Base-by-base conservation (phyloP, 1,140 invertebrate species). In the Drosophila pandora region DNA sequence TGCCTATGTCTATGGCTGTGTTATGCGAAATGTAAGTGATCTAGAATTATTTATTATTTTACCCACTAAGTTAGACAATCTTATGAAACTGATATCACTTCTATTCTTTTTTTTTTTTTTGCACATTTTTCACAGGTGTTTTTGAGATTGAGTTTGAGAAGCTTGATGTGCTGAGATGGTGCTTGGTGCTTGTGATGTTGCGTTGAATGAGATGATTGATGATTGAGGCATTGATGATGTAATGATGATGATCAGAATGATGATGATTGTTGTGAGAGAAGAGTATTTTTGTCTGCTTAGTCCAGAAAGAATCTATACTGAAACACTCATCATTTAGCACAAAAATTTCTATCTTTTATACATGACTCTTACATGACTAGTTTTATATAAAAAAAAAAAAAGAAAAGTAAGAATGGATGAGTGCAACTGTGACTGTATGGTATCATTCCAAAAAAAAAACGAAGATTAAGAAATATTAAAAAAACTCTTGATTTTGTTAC, bases 21-120 rank as follows among this genome's bases (percentile, higher is more conserved):
- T 41, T 78, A 71, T 78, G 56, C 63, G 45, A 87, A 69, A 88
- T 64, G 82, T 87, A 87, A 87, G 82, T 87, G 70, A 74, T 39
- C 59, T 64, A 61, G 61, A 79, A 70, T 10, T 17, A 17, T 17
- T 17, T 17, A 28, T 58, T 39, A 65, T 48, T 34, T 47, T 21
- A 78, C 23, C 59, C 17, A 49, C 25, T 59, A 56, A 69, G 25
- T 41, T 69, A 78, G 56, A 48, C 57, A 60, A 45, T 37, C 28
- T 17, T 58, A 13, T 43, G 54, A 50, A 17, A 17, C 17, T 39
- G 34, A 37, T 37, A n/a, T 37, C 17, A 28, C 9, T 17, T 17
- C 7, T n/a, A 39, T 12, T 37, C 30, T n/a, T n/a, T 30, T 71
- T 74, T 69, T 67, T 59, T 60, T 76, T 59, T 62, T 62, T 75